Percentiles rank a stretch among this genome's conserved stretches.
Conservation (phyloP, 2,888 invertebrate species). For the Smittia aterrima region DNA sequence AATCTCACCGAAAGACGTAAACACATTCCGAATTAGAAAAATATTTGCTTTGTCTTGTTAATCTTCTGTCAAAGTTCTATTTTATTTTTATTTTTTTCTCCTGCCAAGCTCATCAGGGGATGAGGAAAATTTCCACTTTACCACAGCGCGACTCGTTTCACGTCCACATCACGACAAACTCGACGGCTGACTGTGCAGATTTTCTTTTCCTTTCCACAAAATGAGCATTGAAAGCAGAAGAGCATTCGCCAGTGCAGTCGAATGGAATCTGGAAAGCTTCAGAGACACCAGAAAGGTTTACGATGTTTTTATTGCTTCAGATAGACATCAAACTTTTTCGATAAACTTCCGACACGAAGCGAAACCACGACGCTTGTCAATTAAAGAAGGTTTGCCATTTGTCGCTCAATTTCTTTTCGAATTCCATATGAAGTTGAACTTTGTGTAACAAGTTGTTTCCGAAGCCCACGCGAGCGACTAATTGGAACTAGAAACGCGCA, state of each 20-base stretch:
- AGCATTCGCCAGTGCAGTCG: background rate
- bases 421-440: background rate
- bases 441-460: conserved; percentile 37
- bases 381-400: too few relatives aligned
- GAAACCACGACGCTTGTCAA: too few relatives aligned
- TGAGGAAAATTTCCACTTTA: background rate
- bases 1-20: background rate
- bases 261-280: background rate
- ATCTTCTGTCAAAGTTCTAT: background rate
- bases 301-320: too few relatives aligned
- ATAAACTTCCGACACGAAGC: too few relatives aligned
- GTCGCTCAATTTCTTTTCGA: too few relatives aligned
- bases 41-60: background rate
- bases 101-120: background rate
- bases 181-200: background rate
- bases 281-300: background rate
- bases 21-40: too few relatives aligned
- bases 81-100: background rate
- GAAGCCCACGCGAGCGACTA: conserved; percentile 11
- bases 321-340: too few relatives aligned
- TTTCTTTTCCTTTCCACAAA: background rate
- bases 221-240: background rate
- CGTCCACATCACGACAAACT: background rate
- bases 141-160: background rate
- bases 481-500: background rate